A percentile compares a stretch with the other conserved stretches of the same genome.
Conservation (phyloP, 1,140 invertebrate species). For the Procambarus virginalis region DNA sequence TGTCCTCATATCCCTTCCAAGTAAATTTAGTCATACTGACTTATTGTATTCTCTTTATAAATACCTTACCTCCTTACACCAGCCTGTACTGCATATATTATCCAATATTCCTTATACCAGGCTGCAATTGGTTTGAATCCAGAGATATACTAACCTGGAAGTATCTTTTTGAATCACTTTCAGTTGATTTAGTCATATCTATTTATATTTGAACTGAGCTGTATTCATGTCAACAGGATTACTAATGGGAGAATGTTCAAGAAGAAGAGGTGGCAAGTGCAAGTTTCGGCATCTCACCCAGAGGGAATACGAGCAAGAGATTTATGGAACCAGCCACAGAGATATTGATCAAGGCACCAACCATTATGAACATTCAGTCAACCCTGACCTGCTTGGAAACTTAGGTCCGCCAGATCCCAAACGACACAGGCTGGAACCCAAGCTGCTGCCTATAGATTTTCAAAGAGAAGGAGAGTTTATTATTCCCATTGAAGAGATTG, state of each 20-base stretch:
- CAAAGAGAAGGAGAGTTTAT: constrained; percentile 50
- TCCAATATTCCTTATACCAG: no score
- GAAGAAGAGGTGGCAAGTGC: constrained; percentile 76
- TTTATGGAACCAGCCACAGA: constrained; percentile 55
- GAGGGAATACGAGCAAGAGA: constrained; percentile 71
- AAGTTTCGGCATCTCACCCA: constrained; percentile 77
- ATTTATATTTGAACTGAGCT: not conserved
- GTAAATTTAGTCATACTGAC: no score
- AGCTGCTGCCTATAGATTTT: constrained; percentile 24
- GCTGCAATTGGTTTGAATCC: no score
- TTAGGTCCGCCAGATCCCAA: constrained; percentile 46
- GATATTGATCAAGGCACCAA: constrained; percentile 31
- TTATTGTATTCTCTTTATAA: no score
- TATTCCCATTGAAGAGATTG: constrained; percentile 41
- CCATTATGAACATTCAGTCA: constrained; percentile 43
- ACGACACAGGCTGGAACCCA: constrained; percentile 52
- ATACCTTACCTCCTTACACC: no score
- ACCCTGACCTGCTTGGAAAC: constrained; percentile 17
- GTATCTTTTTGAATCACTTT: no score
- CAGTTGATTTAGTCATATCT: no score
- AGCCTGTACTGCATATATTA: no score
- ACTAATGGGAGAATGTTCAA: constrained; percentile 82
- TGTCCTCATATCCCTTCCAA: no score
- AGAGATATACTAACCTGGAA: no score
- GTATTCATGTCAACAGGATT: constrained; percentile 77